These are phyloP conservation scores for Eumerus sabulonum DNA, from an alignment of 2,888 invertebrate species.

Conservation along the genomic window DNA sequence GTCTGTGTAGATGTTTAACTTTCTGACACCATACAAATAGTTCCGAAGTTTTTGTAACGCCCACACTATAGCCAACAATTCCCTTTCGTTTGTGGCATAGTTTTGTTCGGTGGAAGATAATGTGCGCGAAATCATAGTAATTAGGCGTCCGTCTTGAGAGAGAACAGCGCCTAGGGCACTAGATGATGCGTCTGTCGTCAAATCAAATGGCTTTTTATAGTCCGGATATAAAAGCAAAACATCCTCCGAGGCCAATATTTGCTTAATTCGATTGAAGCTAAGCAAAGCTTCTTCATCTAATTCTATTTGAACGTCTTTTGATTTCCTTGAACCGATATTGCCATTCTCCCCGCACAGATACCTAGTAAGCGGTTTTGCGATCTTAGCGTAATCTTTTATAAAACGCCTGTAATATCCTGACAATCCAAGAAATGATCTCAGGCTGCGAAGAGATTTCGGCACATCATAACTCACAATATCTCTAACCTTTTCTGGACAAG, in stretches of 20 bases:
- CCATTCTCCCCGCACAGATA: conserved; percentile 54
- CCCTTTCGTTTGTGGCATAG: conserved; percentile 39
- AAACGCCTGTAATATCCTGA: conserved; percentile 39
- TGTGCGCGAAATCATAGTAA: conserved; percentile 46
- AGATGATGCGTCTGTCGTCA: conserved; percentile 25
- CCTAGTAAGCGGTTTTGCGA: conserved; percentile 20
- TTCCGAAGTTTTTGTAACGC: conserved; percentile 44
- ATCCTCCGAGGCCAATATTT: conserved; percentile 37
- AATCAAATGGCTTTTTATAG: conserved; percentile 34
- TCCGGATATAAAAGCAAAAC: conserved; percentile 24
- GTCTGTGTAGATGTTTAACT: conserved; percentile 43
- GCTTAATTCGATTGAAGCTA: conserved; percentile 28
- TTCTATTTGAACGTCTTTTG: conserved; percentile 43
- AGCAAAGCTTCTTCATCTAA: conserved; percentile 47
- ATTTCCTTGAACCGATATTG: conserved; percentile 22
- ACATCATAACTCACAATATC: conserved; percentile 29
- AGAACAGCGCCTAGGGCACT: conserved; percentile 32
- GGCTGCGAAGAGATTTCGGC: conserved; percentile 29
- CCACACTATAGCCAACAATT: conserved; percentile 39
- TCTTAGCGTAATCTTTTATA: conserved; percentile 1
- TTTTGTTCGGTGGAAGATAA: conserved; percentile 27
- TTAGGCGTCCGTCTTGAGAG: conserved; percentile 32
- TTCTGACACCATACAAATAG: conserved; percentile 32
- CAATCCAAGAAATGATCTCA: conserved; percentile 40
- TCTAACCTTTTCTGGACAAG: conserved; percentile 26